These are phyloP conservation scores for Smithornis capensis DNA, from an alignment of 2,113 vertebrate species.

Conservation along the genomic window DNA sequence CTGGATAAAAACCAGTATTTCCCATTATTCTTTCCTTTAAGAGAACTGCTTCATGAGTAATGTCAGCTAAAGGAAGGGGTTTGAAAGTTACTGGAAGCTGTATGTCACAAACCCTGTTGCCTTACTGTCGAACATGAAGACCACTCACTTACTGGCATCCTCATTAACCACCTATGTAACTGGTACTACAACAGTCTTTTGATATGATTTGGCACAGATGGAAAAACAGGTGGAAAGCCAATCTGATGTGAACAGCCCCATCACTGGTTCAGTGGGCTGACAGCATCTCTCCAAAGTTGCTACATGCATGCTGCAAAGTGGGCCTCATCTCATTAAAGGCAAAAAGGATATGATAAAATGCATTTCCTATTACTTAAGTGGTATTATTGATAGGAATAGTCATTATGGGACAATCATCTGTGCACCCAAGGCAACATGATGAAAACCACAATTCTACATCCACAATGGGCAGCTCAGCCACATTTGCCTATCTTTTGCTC, in stretches of 20 bases:
- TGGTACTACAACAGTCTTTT: neutral
- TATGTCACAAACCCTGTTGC: neutral
- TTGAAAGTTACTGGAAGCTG: neutral
- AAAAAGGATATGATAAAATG: neutral
- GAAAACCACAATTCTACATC: neutral
- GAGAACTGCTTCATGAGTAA: neutral
- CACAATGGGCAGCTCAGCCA: neutral
- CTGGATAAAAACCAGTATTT: neutral
- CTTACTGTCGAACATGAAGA: neutral
- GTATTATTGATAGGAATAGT: neutral
- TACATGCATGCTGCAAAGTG: fast-evolving
- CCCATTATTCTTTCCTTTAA: neutral
- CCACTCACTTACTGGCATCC: neutral
- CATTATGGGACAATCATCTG: neutral
- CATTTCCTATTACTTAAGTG: neutral
- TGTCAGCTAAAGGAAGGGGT: neutral
- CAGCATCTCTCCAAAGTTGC: neutral
- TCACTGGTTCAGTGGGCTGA: neutral
- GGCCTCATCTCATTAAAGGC: neutral
- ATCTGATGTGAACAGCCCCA: neutral
- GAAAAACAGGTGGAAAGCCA: neutral
- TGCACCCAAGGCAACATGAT: neutral
- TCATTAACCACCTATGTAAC: neutral
- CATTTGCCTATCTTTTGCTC: neutral
- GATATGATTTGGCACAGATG: neutral